Evolutionary conservation across 2,797 vertebrate genomes (phyloP), one percentile per base, ranked within the genome.

Genomic region (Rhyacichthys aspro): DNA sequence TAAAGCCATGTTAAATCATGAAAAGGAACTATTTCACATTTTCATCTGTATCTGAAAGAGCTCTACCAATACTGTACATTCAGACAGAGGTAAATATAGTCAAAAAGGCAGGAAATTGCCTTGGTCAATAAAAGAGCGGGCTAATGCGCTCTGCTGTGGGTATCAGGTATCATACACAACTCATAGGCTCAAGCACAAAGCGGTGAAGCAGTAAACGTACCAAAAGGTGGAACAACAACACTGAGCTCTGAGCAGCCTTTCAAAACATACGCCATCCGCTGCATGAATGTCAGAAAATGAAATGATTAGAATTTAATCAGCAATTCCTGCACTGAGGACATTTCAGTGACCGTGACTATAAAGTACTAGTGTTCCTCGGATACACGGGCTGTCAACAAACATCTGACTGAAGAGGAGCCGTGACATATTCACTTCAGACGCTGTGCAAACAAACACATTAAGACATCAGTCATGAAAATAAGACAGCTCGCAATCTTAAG

Each of bases 101-200:
- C 67, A 52, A 45, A 45, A 39, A 33, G 50, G 38, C 76, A 88
- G 85, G 84, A 89, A 83, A 85, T 76, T 60, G 61, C 50, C 15
- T 39, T 34, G 67, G 53, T 85, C 87, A 72, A 89, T 88, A 84
- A 75, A 77, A 62, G 39, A 63, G 58, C 74, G 39, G 65, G 72
- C 11, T 53, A 69, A 78, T 63, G 78, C 85, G 55, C 44, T 56
- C 41, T 76, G 38, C 55, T 69, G 60, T 17, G 23, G 49, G 72
- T 83, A 88, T 88, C 85, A 81, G 63, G 70, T 88, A 68, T 82
- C 84, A 77, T 59, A 68, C 47, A n/a, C 15, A 59, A 54, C 42
- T 70, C 66, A 82, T 81, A 61, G 70, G 49, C 63, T 54, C 18
- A n/a, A 49, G 53, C 67, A 43, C 66, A 39, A 28, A 63, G 62